A percentile compares a stretch with the other conserved stretches of the same genome.
phyloP scores from a whole-genome alignment of 2,888 invertebrate species.

The Blastobasis adustella region DNA sequence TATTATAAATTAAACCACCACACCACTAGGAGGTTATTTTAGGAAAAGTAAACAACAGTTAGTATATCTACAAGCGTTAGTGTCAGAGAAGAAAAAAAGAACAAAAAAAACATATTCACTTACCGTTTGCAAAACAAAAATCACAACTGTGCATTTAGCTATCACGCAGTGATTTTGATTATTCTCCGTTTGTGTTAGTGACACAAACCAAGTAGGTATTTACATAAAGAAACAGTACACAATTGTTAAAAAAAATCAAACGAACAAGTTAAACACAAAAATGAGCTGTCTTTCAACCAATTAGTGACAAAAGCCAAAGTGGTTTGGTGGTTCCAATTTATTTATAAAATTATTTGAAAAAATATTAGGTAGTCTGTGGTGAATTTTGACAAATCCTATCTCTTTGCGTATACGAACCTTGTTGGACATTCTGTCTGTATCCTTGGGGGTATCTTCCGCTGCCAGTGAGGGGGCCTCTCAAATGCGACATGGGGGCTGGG shows the following conservation, averaged over 20 bases:
- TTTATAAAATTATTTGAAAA: constrained; percentile 22
- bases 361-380: too few species aligned
- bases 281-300: constrained; percentile 64
- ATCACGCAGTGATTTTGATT: constrained; percentile 15
- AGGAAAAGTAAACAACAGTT: constrained; percentile 27
- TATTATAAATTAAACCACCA: constrained; percentile 51
- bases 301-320: constrained; percentile 66
- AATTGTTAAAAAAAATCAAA: constrained; percentile 25
- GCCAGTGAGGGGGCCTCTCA: constrained; percentile 56
- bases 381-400: constrained; percentile 40
- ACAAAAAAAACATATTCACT: constrained; percentile 40
- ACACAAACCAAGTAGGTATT: constrained; percentile 21
- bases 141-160: constrained; percentile 19
- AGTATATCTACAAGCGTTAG: constrained; percentile 55
- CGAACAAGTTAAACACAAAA: constrained; percentile 32
- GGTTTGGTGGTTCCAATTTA: constrained; percentile 53
- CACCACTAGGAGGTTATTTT: constrained; percentile 53
- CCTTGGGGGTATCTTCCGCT: constrained; percentile 65
- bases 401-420: constrained; percentile 68
- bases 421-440: constrained; percentile 64
- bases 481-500: constrained; percentile 65
- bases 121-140: constrained; percentile 37
- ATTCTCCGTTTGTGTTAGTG: constrained; percentile 41
- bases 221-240: constrained; percentile 34
- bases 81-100: constrained; percentile 27